Base-by-base conservation (phyloP, 2,797 vertebrate genomes). In the Pseudochromis fuscus region DNA sequence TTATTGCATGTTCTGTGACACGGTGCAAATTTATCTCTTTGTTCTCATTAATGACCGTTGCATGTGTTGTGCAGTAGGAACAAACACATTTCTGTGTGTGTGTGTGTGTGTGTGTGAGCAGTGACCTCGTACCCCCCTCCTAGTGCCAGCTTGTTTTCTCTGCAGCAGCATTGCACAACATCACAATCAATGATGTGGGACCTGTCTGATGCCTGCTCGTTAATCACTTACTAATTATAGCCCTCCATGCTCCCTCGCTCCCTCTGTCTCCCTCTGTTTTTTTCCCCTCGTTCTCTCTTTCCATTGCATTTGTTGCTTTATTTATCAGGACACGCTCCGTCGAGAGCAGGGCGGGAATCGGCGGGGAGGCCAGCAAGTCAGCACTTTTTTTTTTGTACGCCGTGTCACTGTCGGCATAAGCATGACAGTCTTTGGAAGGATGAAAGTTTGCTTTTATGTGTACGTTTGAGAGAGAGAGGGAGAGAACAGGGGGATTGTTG, bases 181-280 rank as follows among this genome's bases (percentile, higher is more conserved):
- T 90, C 89, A 79, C 91, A 87, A 90, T 93, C 90, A 88, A 85
- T 93, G 89, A 88, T 77, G 89, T 87, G 85, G 86, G 87, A 89
- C 85, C 75, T 74, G 87, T 90, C 87, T 88, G 86, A 90, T 65
- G 87, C 80, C 71, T 45, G 81, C 90, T 92, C 90, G 83, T 94
- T 94, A 94, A 94, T 94, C 91, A 91, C 89, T 74, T 82, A 84
- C 92, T 94, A 94, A 94, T 93, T 93, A 93, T 91, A 92, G 86
- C 81, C 75, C 66, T 67, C 68, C 67, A 11, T 51, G 75, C 82
- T 75, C 81, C 49, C 76, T 60, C 37, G 4, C 81, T 31, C 53
- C 23, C 30, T n/a, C 70, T 24, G 23, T 25, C 58, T 44, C 56
- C 51, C 46, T 56, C 52, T 37, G 35, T 19, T 3, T n/a, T 10